Base-by-base conservation (phyloP, 2,113 vertebrate species). In the Anhinga anhinga region DNA sequence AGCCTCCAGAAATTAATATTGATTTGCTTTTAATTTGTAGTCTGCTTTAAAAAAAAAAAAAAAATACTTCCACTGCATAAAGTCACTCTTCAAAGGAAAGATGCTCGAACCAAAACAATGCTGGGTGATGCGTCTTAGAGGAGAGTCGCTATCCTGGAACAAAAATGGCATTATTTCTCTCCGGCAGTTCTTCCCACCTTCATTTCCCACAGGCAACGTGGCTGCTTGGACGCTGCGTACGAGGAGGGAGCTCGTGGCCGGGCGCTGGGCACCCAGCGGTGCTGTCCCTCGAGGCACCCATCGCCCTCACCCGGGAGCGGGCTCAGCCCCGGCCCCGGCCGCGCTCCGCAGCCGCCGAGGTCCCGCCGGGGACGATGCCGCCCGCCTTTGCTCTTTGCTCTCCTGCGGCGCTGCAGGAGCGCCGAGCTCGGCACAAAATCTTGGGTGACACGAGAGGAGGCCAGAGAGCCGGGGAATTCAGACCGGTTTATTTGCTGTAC, bases 281-380 rank as follows among this genome's bases (percentile, higher is more conserved):
- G 44, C n/a, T 53, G 38, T 44, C 67, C 49, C 72, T 44, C 7
- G 13, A 17, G 44, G 27, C 32, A 17, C 29, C 52, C 36, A 4
- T 36, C 82, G 26, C 67, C 7, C 1, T 15, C 67, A 38, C 38
- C 9, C 32, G 2, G 29, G 42, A 47, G 34, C 0, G 0, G 79
- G 44, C 70, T 67, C 59, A 67, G 78, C 50, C 66, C 66, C 17
- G 8, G 26, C 82, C 44, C 20, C 11, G 6, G 44, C 8, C 20
- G 13, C 36, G 3, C 6, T 9, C 15, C 26, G 67, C 27, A 55
- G 62, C 52, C 11, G 0, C 1, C 2, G 13, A n/a, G 55, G 26
- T 67, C 7, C 16, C 65, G 21, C 21, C 53, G 11, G 13, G 29
- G 19, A 66, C 34, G 59, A 26, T 3, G 3, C 16, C 2, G 0